Conservation (phyloP, 2,888 invertebrate genomes). For the Dorcus parallelipipedus region DNA sequence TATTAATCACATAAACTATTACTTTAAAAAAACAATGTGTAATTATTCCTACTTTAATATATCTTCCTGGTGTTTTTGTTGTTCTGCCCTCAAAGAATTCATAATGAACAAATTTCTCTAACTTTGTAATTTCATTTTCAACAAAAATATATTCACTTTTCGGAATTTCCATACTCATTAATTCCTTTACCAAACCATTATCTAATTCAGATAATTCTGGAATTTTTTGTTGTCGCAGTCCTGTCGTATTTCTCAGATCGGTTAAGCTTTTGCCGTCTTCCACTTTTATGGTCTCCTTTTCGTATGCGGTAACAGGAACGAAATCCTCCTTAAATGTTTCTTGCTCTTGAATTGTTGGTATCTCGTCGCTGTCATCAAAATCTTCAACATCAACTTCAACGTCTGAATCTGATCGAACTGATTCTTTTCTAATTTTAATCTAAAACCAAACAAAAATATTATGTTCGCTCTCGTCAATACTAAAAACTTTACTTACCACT, state of each 20-base stretch:
- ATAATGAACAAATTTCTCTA: constrained; percentile 54
- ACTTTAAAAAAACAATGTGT: not conserved
- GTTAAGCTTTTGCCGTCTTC: not conserved
- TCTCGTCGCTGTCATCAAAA: constrained; percentile 42
- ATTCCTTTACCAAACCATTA: constrained; percentile 30
- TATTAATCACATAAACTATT: not conserved
- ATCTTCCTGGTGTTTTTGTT: constrained; percentile 56
- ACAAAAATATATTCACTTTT: constrained; percentile 46
- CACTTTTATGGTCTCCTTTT: not conserved
- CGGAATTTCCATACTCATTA: constrained; percentile 49
- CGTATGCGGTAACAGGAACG: too few relatives aligned
- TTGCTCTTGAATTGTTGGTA: not conserved
- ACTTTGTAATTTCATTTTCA: constrained; percentile 47
- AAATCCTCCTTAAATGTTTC: not conserved
- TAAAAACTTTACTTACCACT: constrained; percentile 48
- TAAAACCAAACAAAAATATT: constrained; percentile 23
- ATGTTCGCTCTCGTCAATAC: not conserved
- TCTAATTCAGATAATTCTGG: constrained; percentile 30
- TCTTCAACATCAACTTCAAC: constrained; percentile 61
- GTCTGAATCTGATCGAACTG: constrained; percentile 46
- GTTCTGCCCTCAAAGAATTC: constrained; percentile 58
- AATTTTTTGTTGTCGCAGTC: constrained; percentile 8
- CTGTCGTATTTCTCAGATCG: not conserved
- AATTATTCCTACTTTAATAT: constrained; percentile 47
- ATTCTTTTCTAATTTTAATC: constrained; percentile 44